Base-by-base conservation (phyloP, 37 sponge, comb jelly and placozoan species). In the Hexactinellida sp. region DNA sequence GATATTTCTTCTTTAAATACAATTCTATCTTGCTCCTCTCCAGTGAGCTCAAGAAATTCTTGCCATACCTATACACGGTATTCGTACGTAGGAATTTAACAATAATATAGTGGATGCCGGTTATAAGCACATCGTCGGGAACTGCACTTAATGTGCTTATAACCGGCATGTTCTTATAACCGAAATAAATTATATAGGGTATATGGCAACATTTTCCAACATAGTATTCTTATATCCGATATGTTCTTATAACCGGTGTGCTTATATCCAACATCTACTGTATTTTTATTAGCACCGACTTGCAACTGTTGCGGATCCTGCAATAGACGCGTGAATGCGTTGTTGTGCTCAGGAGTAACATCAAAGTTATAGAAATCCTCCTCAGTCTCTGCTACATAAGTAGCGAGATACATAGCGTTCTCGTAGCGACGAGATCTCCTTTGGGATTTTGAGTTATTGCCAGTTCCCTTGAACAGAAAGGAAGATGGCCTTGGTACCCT, bases 331-430 rank as follows among this genome's bases (percentile, higher is more conserved):
- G 76, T 63, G 76, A 63, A 63, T 23, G 76, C 76, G 13, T 63
- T 63, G 13, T 63, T 63, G 34, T 63, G 76, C 34, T 63, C 76
- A 32, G 76, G 76, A 32, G 34, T 63, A n/a, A 63, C 76, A 63
- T 63, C 76, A 63, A 63, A 63, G 30, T 63, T 63, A 63, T 63
- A 63, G 76, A 63, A 63, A 63, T 63, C 76, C 30, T 63, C 76
- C 34, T 63, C 76, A 10, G 76, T 63, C 76, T 63, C 76, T 25
- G 76, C 76, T 7, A 63, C 76, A 28, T 63, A 63, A 21, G 76
- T 63, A n/a, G 76, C 76, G 3, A 63, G 76, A n/a, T 63, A 63
- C 76, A 63, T 63, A 63, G 76, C 76, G 34, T 63, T 63, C 76
- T 63, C 76, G 34, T 63, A 63, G 25, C 76, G 76, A 32, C 76